These are phyloP conservation scores for Oreochromis niloticus DNA, from an alignment of 2,113 vertebrate genomes.

Conservation along the genomic window DNA sequence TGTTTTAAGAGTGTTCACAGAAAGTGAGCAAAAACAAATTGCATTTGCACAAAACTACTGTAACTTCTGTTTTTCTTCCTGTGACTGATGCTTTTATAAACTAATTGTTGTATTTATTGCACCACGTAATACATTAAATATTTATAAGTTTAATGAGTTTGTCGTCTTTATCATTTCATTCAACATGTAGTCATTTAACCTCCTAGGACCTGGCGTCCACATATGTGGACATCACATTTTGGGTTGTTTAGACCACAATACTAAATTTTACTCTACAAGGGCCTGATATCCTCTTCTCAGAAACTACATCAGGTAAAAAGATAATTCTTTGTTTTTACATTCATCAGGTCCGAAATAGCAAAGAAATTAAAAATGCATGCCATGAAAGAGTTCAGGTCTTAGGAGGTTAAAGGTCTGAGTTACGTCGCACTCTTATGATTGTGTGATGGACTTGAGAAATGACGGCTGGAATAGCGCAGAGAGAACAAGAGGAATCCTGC, in stretches of 20 bases:
- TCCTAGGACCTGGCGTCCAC: not conserved
- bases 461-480: conserved; percentile 13
- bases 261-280: not conserved
- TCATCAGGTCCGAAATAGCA: not conserved
- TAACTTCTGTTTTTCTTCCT: conserved; percentile 89
- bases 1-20: conserved; percentile 59
- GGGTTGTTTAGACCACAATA: not conserved
- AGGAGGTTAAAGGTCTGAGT: not conserved
- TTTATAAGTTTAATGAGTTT: conserved; percentile 46
- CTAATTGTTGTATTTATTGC: conserved; percentile 87
- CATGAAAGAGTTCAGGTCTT: not conserved
- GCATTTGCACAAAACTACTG: conserved; percentile 89
- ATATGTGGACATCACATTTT: not conserved
- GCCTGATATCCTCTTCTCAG: not conserved
- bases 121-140: conserved; percentile 81
- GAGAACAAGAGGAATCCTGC: conserved; percentile 25
- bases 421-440: not conserved
- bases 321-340: not conserved
- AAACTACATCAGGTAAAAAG: not conserved
- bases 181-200: not conserved
- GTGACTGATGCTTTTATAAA: conserved; percentile 94
- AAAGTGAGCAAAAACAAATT: conserved; percentile 56
- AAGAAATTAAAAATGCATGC: not conserved
- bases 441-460: not conserved
- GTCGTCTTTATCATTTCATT: not conserved